phyloP scores from a whole-genome alignment of 2,888 invertebrate genomes.

The Eupithecia centaureata region DNA sequence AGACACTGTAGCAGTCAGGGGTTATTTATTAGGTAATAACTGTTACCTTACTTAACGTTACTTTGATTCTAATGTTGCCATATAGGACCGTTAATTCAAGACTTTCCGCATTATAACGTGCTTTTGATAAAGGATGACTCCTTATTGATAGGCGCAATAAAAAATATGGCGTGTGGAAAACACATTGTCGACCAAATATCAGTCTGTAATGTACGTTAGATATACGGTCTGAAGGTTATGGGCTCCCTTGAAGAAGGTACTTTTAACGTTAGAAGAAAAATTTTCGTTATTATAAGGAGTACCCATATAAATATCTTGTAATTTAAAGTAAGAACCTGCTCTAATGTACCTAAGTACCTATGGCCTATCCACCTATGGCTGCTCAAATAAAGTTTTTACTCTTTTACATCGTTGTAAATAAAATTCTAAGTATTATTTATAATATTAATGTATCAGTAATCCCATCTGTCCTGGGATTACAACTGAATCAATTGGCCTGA shows the following conservation, averaged over 20 bases:
- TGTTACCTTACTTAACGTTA: slow-evolving; percentile 57
- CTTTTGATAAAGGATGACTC: slow-evolving; percentile 22
- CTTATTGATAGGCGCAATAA: slow-evolving; percentile 17
- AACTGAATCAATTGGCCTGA: not conserved
- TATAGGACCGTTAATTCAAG: slow-evolving; percentile 42
- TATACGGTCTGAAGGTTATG: not conserved
- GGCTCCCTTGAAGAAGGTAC: not conserved
- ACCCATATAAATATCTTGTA: too few species aligned
- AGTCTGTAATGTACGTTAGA: not conserved
- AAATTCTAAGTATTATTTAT: not conserved
- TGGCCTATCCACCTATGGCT: too few species aligned
- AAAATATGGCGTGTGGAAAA: slow-evolving; percentile 9
- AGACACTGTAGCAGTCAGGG: slow-evolving; percentile 38
- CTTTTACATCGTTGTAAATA: not conserved
- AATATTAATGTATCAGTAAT: too few species aligned
- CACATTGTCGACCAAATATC: not conserved
- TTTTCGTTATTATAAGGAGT: too few species aligned
- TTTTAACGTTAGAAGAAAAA: too few species aligned
- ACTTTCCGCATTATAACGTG: slow-evolving; percentile 31
- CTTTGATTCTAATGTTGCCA: slow-evolving; percentile 47
- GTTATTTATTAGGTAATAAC: slow-evolving; percentile 64
- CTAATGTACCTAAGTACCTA: too few species aligned
- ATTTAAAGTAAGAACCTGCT: too few species aligned
- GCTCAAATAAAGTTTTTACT: not conserved
- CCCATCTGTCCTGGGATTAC: not conserved